Evolutionary conservation across 2,797 vertebrate genomes (phyloP).

Genomic region (Pygocentrus nattereri): DNA sequence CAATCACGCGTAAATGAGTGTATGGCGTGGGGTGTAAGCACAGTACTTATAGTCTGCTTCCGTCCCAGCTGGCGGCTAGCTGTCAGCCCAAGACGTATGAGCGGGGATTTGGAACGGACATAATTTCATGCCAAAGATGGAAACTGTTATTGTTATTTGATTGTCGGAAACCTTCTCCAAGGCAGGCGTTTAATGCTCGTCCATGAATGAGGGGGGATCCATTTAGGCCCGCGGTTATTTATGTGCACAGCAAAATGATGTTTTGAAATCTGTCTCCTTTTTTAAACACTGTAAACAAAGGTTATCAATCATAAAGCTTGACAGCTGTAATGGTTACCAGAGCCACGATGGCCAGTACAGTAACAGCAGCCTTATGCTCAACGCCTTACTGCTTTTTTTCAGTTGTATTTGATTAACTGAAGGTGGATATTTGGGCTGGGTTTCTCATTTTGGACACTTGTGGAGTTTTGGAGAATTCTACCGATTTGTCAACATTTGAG

Average conservation of each 20-base stretch:
- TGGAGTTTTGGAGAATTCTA: no score
- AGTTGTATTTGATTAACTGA: neutral
- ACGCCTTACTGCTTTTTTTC: neutral
- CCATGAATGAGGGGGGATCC: conserved; percentile 68
- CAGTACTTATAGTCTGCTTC: conserved; percentile 73
- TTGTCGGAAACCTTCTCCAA: conserved; percentile 75
- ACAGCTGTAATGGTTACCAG: conserved; percentile 83
- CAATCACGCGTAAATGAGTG: conserved; percentile 70
- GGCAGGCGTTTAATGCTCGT: conserved; percentile 73
- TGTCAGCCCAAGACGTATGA: conserved; percentile 84
- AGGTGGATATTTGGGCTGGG: no score
- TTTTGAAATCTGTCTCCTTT: conserved; percentile 80
- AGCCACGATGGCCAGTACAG: conserved; percentile 58
- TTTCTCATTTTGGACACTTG: no score
- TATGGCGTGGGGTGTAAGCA: conserved; percentile 64
- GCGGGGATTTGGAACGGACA: conserved; percentile 75
- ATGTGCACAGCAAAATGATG: conserved; percentile 75
- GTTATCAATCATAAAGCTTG: conserved; percentile 82
- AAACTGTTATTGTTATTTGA: conserved; percentile 84
- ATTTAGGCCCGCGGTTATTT: conserved; percentile 77
- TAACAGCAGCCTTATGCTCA: conserved; percentile 57
- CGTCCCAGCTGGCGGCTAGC: conserved; percentile 80
- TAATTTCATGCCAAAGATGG: conserved; percentile 85
- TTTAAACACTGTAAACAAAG: conserved; percentile 86
- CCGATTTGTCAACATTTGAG: no score